phyloP scores from a whole-genome alignment of 2,888 invertebrate species.

The Orchestes rusci region DNA sequence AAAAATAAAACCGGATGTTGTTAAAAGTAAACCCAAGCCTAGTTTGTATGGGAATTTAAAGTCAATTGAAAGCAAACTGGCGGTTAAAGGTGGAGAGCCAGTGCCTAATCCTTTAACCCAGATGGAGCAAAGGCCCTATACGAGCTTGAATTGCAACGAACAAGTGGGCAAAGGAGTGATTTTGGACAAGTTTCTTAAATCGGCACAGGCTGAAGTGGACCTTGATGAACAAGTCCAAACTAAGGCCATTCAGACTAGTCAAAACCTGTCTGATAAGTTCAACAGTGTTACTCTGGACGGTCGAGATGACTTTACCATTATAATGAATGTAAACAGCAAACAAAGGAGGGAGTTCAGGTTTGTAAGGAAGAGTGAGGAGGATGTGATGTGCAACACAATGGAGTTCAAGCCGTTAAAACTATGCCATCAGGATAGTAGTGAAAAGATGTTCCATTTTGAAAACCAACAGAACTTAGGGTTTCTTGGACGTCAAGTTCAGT shows the following conservation, averaged over 20 bases:
- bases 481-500: neutral
- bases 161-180: constrained; percentile 39
- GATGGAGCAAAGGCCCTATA: too few species aligned
- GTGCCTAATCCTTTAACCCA: too few species aligned
- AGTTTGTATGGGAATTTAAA: neutral
- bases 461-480: neutral
- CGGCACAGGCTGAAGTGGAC: constrained; percentile 28
- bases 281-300: constrained; percentile 2
- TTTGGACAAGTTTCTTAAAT: constrained; percentile 41
- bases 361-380: constrained; percentile 12
- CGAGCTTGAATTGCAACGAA: too few species aligned
- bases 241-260: constrained; percentile 8
- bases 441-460: constrained; percentile 20
- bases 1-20: too few species aligned
- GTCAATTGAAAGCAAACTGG: neutral
- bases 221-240: constrained; percentile 25
- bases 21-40: too few species aligned
- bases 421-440: constrained; percentile 19
- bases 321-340: constrained; percentile 15
- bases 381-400: neutral
- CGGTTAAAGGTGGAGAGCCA: too few species aligned
- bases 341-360: constrained; percentile 23
- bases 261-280: constrained; percentile 8
- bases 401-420: constrained; percentile 9
- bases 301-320: constrained; percentile 23